Conservation (phyloP, 1,140 invertebrate genomes). For the Metopolophium dirhodum region DNA sequence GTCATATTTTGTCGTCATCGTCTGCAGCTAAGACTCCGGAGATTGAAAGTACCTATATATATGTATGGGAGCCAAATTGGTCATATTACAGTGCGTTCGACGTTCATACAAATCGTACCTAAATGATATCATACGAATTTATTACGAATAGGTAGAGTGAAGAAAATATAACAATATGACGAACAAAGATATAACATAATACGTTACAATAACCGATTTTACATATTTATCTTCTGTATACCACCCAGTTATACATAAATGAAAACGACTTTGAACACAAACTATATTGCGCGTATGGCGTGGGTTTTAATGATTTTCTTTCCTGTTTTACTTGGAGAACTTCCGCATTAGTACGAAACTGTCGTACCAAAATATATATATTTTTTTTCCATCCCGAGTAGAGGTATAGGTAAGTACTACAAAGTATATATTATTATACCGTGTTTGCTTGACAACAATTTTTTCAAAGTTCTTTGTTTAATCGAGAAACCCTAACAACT, state of each 20-base stretch:
- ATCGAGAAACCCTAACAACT: background rate
- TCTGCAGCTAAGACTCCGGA: background rate
- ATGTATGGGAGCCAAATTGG: too few relatives aligned
- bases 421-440: conserved; percentile 13
- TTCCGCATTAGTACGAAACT: background rate
- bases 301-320: conserved; percentile 9
- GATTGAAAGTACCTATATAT: background rate
- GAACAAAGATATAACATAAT: too few relatives aligned
- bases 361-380: background rate
- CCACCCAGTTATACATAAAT: background rate
- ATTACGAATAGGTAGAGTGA: too few relatives aligned
- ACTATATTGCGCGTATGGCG: background rate
- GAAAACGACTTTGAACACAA: background rate
- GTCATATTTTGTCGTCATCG: background rate
- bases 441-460: background rate
- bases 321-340: background rate
- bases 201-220: background rate
- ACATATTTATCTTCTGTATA: background rate
- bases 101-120: too few relatives aligned
- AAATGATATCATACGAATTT: too few relatives aligned
- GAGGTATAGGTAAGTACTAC: background rate
- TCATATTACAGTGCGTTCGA: too few relatives aligned
- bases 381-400: background rate
- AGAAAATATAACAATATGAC: too few relatives aligned
- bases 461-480: conserved; percentile 19